These are phyloP conservation scores for Hofmannophila pseudospretella DNA, from an alignment of 2,888 invertebrate genomes.

Conservation along the genomic window DNA sequence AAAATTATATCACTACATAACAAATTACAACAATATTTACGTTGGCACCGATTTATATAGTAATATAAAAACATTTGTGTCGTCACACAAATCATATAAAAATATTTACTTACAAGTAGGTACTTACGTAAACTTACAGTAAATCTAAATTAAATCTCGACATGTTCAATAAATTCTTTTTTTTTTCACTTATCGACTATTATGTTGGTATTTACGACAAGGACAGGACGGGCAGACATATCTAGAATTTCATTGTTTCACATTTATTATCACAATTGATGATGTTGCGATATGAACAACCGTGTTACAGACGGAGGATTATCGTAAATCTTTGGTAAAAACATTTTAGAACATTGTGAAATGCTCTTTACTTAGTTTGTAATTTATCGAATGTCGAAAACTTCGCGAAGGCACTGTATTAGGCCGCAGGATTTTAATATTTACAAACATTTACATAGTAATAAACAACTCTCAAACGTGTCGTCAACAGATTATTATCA, in stretches of 20 bases:
- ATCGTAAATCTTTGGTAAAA: constrained; percentile 39
- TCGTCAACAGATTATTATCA: background rate
- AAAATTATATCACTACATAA: constrained; percentile 74
- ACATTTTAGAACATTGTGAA: constrained; percentile 7
- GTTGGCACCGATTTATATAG: constrained; percentile 74
- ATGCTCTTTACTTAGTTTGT: background rate
- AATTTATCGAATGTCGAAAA: constrained; percentile 6
- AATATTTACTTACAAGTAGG: constrained; percentile 70
- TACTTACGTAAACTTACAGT: constrained; percentile 65
- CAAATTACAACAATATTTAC: constrained; percentile 76
- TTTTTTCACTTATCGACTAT: constrained; percentile 52
- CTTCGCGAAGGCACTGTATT: constrained; percentile 23
- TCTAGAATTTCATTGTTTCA: constrained; percentile 11
- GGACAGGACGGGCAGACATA: constrained; percentile 38
- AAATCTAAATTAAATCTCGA: constrained; percentile 71
- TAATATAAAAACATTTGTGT: constrained; percentile 71
- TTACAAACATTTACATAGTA: constrained; percentile 10
- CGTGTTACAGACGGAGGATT: constrained; percentile 1
- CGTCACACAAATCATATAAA: constrained; percentile 66
- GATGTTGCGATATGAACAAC: constrained; percentile 2
- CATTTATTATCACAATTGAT: constrained; percentile 6
- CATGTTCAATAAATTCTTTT: constrained; percentile 64
- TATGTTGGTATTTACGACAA: constrained; percentile 58
- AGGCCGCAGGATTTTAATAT: constrained; percentile 21
- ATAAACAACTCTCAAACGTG: background rate